Evolutionary conservation across 92 coral and sea anemone genomes (phyloP).

Genomic region (Epizoanthus ramosus): DNA sequence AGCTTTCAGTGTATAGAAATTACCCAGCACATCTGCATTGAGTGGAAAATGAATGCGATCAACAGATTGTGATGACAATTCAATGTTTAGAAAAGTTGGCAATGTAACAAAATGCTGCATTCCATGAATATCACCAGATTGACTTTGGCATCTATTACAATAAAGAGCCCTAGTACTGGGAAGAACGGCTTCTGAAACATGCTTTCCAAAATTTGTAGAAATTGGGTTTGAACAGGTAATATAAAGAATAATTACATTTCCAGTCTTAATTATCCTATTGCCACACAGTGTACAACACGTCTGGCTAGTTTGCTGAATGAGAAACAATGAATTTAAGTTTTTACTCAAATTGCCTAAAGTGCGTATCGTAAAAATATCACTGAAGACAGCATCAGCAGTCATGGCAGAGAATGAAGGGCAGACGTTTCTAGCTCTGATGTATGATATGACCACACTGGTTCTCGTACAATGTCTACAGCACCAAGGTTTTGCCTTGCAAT

Average conservation of each 20-base stretch:
- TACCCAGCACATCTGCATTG: constrained; percentile 38
- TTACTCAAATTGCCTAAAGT: constrained; percentile 39
- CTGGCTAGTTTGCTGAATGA: constrained; percentile 48
- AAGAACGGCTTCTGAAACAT: constrained; percentile 56
- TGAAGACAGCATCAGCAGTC: constrained; percentile 20
- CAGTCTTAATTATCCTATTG: constrained; percentile 35
- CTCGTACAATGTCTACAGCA: neutral
- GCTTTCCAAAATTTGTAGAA: constrained; percentile 26
- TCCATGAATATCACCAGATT: constrained; percentile 42
- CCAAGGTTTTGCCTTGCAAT: constrained; percentile 18
- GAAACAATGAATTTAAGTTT: constrained; percentile 46
- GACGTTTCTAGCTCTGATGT: no score
- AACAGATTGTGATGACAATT: constrained; percentile 46
- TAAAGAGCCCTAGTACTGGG: constrained; percentile 45
- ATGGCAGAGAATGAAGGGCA: neutral
- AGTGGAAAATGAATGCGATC: constrained; percentile 31
- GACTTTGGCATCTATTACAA: constrained; percentile 51
- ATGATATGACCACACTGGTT: no score
- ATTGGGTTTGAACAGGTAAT: constrained; percentile 28
- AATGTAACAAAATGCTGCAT: constrained; percentile 52
- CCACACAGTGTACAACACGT: constrained; percentile 41
- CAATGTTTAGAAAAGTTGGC: constrained; percentile 41
- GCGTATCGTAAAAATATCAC: constrained; percentile 17
- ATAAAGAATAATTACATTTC: constrained; percentile 41
- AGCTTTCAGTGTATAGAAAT: constrained; percentile 49